These are phyloP conservation scores for Pseudocheirus occidentalis DNA, from an alignment of 2,797 vertebrate genomes.

Conservation along the genomic window DNA sequence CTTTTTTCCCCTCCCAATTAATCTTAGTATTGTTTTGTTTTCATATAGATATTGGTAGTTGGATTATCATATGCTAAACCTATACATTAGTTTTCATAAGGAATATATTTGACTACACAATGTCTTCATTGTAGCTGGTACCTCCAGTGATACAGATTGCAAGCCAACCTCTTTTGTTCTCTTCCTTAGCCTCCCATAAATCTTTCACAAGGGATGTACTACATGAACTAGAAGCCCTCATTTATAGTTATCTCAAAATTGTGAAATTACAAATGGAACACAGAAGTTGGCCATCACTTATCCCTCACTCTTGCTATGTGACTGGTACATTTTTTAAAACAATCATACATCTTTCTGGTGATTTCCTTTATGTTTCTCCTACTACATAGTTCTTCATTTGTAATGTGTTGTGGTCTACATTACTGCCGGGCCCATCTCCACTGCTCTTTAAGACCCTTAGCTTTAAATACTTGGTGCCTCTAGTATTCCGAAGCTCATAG, in stretches of 20 bases:
- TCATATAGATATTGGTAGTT: not conserved
- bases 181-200: not conserved
- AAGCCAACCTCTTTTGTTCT: not conserved
- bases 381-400: not conserved
- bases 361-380: not conserved
- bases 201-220: not conserved
- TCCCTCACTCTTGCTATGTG: not conserved
- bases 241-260: not conserved
- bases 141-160: not conserved
- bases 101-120: not conserved
- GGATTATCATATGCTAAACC: not conserved
- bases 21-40: not conserved
- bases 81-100: not conserved
- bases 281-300: not conserved
- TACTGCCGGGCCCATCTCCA: not conserved
- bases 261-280: not conserved
- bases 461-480: not conserved
- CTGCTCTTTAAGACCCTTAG: not conserved
- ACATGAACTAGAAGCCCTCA: not conserved
- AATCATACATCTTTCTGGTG: not conserved
- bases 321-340: not conserved
- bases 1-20: not conserved
- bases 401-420: not conserved
- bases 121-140: not conserved
- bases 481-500: not conserved